Evolutionary conservation across 23 tunicate genomes (phyloP).

Genomic region (Styela clava): DNA sequence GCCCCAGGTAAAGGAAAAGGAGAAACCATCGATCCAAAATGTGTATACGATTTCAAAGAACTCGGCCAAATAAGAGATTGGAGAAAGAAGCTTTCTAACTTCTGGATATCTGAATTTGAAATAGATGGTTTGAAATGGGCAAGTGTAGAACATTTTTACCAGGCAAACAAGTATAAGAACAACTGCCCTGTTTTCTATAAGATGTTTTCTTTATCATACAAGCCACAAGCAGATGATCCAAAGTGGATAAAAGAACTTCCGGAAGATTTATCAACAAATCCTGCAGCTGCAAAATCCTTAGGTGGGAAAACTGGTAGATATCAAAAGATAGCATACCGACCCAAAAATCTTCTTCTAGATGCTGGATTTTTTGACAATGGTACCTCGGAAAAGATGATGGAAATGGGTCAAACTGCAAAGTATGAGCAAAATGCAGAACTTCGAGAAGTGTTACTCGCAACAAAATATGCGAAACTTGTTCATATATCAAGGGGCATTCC

Average conservation of each 20-base stretch:
- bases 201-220: constrained; percentile 10
- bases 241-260: constrained; percentile 15
- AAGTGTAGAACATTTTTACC: constrained; percentile 19
- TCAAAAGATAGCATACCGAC: not conserved
- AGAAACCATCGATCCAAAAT: not conserved
- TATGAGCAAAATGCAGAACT: constrained; percentile 10
- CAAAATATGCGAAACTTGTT: constrained; percentile 18
- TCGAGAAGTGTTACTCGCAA: constrained; percentile 10
- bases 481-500: constrained; percentile 5
- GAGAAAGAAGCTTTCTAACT: constrained; percentile 21
- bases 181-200: constrained; percentile 12
- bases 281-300: constrained; percentile 11
- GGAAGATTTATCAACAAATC: not conserved
- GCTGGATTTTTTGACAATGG: constrained; percentile 2
- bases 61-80: constrained; percentile 15
- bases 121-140: constrained; percentile 26
- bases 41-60: not conserved
- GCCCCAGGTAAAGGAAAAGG: constrained; percentile 15
- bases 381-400: constrained; percentile 6
- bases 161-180: constrained; percentile 8
- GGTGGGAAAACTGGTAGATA: constrained; percentile 23
- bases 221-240: not conserved
- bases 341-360: not conserved
- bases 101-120: not conserved
- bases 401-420: constrained; percentile 1